These are phyloP conservation scores for Odontocolon sp. DNA, from an alignment of 2,888 invertebrate species.

Conservation along the genomic window DNA sequence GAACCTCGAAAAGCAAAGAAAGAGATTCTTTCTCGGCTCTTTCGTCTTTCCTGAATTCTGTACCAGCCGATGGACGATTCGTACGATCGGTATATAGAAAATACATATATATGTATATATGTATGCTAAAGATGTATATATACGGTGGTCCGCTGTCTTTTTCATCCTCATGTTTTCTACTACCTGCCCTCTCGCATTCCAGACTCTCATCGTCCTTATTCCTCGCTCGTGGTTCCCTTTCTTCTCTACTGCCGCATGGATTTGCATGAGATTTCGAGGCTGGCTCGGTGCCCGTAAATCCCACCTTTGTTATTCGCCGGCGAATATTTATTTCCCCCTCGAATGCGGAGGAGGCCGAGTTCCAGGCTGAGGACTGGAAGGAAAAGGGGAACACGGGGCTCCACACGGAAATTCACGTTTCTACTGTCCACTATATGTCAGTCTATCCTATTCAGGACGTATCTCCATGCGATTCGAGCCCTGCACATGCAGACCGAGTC, in stretches of 20 bases:
- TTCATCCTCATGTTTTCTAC: conserved; percentile 1
- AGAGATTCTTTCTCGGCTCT: conserved; percentile 24
- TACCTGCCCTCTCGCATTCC: conserved; percentile 47
- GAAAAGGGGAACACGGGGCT: conserved; percentile 4
- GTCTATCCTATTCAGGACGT: conserved; percentile 24
- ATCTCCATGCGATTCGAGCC: conserved; percentile 11
- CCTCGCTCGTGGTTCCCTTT: conserved; percentile 28
- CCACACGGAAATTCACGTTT: conserved; percentile 48
- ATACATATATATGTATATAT: no score
- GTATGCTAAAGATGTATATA: no score
- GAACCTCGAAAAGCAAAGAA: conserved; percentile 20
- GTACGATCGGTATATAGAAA: conserved; percentile 33
- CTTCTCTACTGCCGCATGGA: conserved; percentile 70
- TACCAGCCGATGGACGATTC: conserved; percentile 31
- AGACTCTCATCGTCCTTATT: conserved; percentile 49
- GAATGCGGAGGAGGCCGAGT: conserved; percentile 46
- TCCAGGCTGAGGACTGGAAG: conserved; percentile 4
- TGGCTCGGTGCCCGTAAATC: conserved; percentile 74
- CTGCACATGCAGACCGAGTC: neutral
- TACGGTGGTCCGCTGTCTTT: neutral
- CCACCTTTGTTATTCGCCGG: conserved; percentile 62
- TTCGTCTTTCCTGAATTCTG: conserved; percentile 22
- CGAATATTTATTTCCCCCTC: conserved; percentile 62
- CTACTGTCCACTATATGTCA: conserved; percentile 40
- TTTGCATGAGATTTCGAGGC: conserved; percentile 76